Evolutionary conservation across 2,888 invertebrate genomes (phyloP), one percentile per base, ranked within the genome.

Genomic region (Aquatica leii): DNA sequence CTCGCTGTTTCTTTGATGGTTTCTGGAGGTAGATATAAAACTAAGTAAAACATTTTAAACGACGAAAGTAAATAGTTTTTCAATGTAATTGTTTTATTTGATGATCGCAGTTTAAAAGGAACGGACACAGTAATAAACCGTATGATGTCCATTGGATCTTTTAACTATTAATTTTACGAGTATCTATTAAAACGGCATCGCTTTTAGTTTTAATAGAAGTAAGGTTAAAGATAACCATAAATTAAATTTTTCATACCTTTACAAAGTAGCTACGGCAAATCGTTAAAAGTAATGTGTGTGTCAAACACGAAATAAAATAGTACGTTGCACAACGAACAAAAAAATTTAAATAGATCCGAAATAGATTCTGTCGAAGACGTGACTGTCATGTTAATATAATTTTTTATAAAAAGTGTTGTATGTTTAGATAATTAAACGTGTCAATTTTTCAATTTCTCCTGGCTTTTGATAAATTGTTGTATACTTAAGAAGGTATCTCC

Each of bases 361-460:
- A 35, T 37, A 63, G 68, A 70, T 70, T 60, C 65, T 69, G 24
- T 24, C 6, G 24, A 24, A 69, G 51, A 65, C 53, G 55, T 50
- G 49, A 40, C 24, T 53, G 11, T 6, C 56, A 62, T 69, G 71
- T 69, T 65, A 43, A 56, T 51, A 37, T 21, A 31, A 11, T 24
- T 56, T 58, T 73, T 73, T 74, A 76, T 73, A 76, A 76, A 76
- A 74, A 73, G 71, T 66, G 54, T 55, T 65, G 64, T 52, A 57
- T 55, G 73, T 73, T 72, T 65, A 69, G 71, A 73, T 76, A 77
- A 77, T 76, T 76, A 74, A 76, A 76, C 65, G 71, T 72, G 72
- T 75, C 72, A 71, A 77, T 76, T 77, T 77, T 77, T 77, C 76
- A 77, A 73, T 74, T 76, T 73, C 73, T 70, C 63, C 58, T 64